phyloP scores from a whole-genome alignment of 2,797 vertebrate genomes.

The Bradypodion ventrale region DNA sequence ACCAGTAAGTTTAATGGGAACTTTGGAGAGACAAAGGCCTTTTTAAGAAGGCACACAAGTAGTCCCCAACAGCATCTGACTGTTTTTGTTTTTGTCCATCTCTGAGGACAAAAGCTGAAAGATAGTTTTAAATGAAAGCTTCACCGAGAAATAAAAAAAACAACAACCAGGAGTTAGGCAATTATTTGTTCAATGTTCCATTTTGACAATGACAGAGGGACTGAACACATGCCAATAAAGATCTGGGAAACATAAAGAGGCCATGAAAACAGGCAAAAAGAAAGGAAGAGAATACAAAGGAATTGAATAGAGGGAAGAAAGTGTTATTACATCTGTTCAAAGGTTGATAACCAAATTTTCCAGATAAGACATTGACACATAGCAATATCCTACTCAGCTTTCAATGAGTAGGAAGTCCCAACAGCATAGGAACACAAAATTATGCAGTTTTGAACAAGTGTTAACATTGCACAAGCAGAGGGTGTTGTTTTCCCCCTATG shows the following conservation, averaged over 20 bases:
- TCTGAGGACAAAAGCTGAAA: constrained; percentile 27
- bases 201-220: constrained; percentile 5
- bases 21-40: constrained; percentile 2
- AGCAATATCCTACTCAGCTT: too few species aligned
- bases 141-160: constrained; percentile 13
- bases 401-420: too few species aligned
- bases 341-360: background rate
- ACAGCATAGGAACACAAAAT: too few species aligned
- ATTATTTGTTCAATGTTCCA: background rate
- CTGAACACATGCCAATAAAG: background rate
- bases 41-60: background rate
- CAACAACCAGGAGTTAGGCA: background rate
- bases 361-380: background rate
- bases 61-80: background rate
- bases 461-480: too few species aligned
- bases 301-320: background rate
- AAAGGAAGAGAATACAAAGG: rapidly evolving
- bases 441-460: too few species aligned
- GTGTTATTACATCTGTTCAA: background rate
- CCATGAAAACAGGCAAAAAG: background rate
- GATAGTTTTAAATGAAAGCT: constrained; percentile 13
- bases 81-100: background rate
- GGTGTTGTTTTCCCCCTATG: too few species aligned
- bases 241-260: background rate
- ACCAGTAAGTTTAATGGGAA: constrained; percentile 17